Conservation (phyloP, 30 jellyfish, hydroid and myxozoan genomes). For the Pseudorhiza aurosa region DNA sequence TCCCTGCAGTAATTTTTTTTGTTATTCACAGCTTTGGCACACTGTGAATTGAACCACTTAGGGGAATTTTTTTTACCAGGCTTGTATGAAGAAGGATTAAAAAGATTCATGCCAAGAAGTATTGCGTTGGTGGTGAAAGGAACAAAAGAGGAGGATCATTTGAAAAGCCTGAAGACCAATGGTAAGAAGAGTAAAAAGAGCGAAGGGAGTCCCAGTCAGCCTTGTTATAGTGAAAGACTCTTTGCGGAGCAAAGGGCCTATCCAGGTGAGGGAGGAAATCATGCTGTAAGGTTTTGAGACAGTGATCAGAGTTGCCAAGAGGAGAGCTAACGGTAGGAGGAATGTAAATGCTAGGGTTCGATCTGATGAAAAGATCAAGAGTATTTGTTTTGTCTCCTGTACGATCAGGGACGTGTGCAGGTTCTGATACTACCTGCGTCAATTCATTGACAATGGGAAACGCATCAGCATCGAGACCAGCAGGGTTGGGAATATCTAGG, state of each 20-base stretch:
- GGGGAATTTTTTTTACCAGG: too few species aligned
- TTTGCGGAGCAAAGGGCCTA: background rate
- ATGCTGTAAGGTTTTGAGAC: constrained; percentile 7
- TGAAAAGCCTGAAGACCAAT: too few species aligned
- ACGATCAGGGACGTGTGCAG: constrained; percentile 5
- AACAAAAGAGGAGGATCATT: background rate
- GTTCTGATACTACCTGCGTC: background rate
- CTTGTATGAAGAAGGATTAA: too few species aligned
- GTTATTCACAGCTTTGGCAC: too few species aligned
- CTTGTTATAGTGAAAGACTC: background rate
- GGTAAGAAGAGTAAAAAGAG: too few species aligned
- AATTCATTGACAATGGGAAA: background rate
- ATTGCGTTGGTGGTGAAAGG: background rate
- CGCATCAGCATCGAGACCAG: constrained; percentile 2
- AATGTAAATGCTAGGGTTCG: background rate
- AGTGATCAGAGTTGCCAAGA: constrained; percentile 16
- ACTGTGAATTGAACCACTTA: too few species aligned
- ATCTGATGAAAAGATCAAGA: background rate
- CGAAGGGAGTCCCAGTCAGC: constrained; percentile 30
- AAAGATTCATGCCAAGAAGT: background rate
- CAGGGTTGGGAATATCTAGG: background rate
- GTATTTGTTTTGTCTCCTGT: constrained; percentile 3
- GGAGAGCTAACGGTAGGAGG: background rate
- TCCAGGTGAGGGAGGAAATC: too few species aligned
- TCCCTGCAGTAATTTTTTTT: too few species aligned